Base-by-base conservation (phyloP, 2,797 vertebrate species). In the Dermochelys coriacea region DNA sequence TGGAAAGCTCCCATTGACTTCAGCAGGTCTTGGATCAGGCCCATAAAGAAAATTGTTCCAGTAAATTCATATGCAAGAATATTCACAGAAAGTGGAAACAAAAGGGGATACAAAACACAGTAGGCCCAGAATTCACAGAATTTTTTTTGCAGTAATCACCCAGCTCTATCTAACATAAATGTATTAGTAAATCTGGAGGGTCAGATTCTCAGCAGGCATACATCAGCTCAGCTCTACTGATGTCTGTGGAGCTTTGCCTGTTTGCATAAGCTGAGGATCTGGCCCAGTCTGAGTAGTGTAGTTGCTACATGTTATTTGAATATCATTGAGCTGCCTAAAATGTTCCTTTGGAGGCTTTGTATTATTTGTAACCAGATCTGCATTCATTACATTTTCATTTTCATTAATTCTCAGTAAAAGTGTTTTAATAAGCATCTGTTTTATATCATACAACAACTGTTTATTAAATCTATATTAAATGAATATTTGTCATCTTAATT, bases 381-480 rank as follows among this genome's bases (percentile, higher is more conserved):
- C 91, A 90, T 82, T 96, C 68, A 92, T 97, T 96, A 94, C 55
- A 29, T 77, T 97, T 51, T 90, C 93, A 93, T 95, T 94, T 89
- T 94, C 95, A 96, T 97, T 97, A 95, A 75, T 88, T 93, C 85
- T 95, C 61, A 94, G 92, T 95, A 97, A 97, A 96, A 91, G 54
- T 91, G 88, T 93, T 83, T 97, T 94, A 96, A 83, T 82, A 95
- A 94, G 79, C 75, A 74, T 88, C 94, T 95, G 94, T 88, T 94
- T 88, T 91, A 95, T 90, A 86, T 92, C 92, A 95, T 94, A 92
- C 93, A 86, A 83, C 82, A 90, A 84, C 49, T 91, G 37, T 41
- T 87, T 86, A 93, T 93, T 96, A 97, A 97, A 95, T 91, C 90
- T 85, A 94, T 94, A 96, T 96, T 93, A 97, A 97, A 96, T 96